These are phyloP conservation scores for Gorsachius magnificus DNA, from an alignment of 2,797 vertebrate species.

Conservation along the genomic window DNA sequence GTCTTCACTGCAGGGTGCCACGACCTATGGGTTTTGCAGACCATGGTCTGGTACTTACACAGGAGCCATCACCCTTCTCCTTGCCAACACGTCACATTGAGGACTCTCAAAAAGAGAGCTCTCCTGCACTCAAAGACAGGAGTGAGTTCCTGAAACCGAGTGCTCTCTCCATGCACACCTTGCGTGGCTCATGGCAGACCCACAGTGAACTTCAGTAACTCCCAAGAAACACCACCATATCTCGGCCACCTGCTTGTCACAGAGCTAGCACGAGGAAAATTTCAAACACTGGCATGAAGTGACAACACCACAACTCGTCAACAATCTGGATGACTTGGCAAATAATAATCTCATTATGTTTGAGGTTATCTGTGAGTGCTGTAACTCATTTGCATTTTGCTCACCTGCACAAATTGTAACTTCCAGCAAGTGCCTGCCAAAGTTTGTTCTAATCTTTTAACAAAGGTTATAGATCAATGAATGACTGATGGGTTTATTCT, in stretches of 20 bases:
- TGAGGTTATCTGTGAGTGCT: fast-evolving
- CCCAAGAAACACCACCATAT: background rate
- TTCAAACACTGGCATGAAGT: background rate
- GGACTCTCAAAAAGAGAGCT: background rate
- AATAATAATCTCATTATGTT: background rate
- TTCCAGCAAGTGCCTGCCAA: background rate
- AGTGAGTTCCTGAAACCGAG: fast-evolving
- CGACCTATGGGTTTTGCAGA: fast-evolving
- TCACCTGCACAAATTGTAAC: background rate
- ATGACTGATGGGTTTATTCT: background rate
- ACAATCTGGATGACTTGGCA: background rate
- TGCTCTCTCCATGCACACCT: background rate
- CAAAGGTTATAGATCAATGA: background rate
- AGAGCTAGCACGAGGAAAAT: background rate
- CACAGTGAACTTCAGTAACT: no score
- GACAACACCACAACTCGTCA: background rate
- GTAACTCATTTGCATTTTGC: background rate
- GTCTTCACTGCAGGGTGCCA: background rate
- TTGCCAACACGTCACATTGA: fast-evolving
- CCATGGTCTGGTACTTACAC: no score
- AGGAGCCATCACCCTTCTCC: background rate
- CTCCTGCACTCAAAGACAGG: background rate
- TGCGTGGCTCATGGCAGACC: no score
- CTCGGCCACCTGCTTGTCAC: background rate
- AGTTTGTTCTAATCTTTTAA: background rate